phyloP scores from a whole-genome alignment of 2,888 invertebrate species.

The Nasonia oneida region DNA sequence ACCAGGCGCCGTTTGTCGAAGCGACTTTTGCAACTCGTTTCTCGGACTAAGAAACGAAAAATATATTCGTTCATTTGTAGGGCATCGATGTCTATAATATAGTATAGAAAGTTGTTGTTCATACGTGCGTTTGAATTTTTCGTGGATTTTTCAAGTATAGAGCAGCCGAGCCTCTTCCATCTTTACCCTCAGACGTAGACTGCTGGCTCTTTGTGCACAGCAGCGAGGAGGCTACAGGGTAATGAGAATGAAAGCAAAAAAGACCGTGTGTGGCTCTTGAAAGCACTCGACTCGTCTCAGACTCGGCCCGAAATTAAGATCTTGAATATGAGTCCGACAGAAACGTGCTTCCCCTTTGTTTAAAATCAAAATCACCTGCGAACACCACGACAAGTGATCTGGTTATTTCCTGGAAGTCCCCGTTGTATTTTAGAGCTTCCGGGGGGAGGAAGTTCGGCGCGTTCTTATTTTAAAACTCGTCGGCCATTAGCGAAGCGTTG shows the following conservation, averaged over 20 bases:
- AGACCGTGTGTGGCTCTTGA: background rate
- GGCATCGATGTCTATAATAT: background rate
- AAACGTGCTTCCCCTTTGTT: background rate
- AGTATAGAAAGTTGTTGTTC: background rate
- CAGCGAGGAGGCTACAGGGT: background rate
- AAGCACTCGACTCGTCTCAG: background rate
- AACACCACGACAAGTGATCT: background rate
- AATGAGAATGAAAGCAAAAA: constrained; percentile 6
- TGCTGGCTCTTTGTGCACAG: background rate
- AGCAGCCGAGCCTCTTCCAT: background rate
- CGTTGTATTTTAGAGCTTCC: background rate
- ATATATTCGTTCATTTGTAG: background rate
- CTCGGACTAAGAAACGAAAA: background rate
- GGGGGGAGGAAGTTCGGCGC: background rate
- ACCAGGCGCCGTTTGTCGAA: background rate
- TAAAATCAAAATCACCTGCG: background rate
- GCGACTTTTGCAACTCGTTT: constrained; percentile 8
- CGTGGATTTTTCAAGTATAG: background rate
- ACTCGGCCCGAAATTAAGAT: background rate
- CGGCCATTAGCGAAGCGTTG: background rate
- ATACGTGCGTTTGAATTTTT: background rate
- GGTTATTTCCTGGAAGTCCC: background rate
- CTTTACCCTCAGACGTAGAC: background rate
- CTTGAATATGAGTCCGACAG: background rate
- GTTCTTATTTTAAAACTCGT: background rate